These are phyloP conservation scores for Cydia pomonella DNA, from an alignment of 1,140 invertebrate species.

Conservation along the genomic window DNA sequence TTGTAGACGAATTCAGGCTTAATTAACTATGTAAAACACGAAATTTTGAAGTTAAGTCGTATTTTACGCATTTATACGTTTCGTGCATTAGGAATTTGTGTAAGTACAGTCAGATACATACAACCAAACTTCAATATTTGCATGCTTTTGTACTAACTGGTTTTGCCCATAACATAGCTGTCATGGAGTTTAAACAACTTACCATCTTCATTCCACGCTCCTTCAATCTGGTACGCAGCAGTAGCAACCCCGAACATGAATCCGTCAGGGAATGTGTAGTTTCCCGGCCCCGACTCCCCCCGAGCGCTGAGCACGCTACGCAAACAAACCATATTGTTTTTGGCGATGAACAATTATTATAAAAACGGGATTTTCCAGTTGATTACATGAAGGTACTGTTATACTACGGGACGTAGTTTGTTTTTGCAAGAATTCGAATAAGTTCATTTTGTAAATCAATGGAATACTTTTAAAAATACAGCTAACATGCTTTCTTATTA, in stretches of 20 bases:
- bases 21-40: too few species aligned
- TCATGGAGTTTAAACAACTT: slow-evolving; percentile 41
- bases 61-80: too few species aligned
- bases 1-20: too few species aligned
- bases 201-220: slow-evolving; percentile 83
- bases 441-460: too few species aligned
- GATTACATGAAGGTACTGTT: slow-evolving; percentile 9
- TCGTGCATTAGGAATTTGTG: background rate
- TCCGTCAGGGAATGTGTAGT: slow-evolving; percentile 79
- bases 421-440: background rate
- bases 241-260: slow-evolving; percentile 82
- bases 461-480: too few species aligned
- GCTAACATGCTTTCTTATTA: too few species aligned
- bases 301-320: slow-evolving; percentile 57
- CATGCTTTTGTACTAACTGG: background rate
- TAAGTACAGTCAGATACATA: background rate
- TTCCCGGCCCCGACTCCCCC: slow-evolving; percentile 56
- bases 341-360: slow-evolving; percentile 11
- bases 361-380: background rate
- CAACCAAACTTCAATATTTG: too few species aligned
- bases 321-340: slow-evolving; percentile 36
- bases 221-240: slow-evolving; percentile 84
- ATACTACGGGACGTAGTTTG: background rate
- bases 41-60: too few species aligned
- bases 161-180: background rate